Conservation (phyloP, 2,888 invertebrate species). For the Pseudococcus viburni region DNA sequence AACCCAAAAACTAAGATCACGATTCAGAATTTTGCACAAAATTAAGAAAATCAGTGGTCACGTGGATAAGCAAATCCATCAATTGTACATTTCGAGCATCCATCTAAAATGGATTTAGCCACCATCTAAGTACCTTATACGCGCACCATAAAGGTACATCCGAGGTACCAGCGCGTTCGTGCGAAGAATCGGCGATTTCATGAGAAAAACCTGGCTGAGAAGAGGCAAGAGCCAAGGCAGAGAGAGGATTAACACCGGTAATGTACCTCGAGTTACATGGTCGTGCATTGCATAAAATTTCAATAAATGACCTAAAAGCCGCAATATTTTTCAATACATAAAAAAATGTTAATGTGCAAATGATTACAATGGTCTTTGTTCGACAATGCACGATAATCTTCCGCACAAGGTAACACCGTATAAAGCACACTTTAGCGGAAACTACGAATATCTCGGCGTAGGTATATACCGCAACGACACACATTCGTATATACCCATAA, state of each 20-base stretch:
- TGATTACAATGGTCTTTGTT: constrained; percentile 58
- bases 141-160: background rate
- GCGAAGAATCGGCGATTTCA: constrained; percentile 56
- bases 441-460: constrained; percentile 22
- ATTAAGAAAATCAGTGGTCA: no score
- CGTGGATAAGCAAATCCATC: background rate
- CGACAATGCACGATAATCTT: constrained; percentile 54
- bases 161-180: constrained; percentile 29
- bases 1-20: no score
- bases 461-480: background rate
- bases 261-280: constrained; percentile 46
- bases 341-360: constrained; percentile 57
- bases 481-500: background rate
- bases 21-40: no score
- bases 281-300: constrained; percentile 56
- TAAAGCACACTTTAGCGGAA: constrained; percentile 47
- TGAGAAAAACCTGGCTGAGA: constrained; percentile 24
- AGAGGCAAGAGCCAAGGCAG: background rate
- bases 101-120: constrained; percentile 36
- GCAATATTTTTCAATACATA: constrained; percentile 55
- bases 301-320: constrained; percentile 58
- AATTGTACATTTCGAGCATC: constrained; percentile 8
- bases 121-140: background rate
- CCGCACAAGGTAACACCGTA: constrained; percentile 50
- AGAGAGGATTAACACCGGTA: constrained; percentile 45